Evolutionary conservation across 2,113 vertebrate species (phyloP).

Genomic region (Motacilla alba): DNA sequence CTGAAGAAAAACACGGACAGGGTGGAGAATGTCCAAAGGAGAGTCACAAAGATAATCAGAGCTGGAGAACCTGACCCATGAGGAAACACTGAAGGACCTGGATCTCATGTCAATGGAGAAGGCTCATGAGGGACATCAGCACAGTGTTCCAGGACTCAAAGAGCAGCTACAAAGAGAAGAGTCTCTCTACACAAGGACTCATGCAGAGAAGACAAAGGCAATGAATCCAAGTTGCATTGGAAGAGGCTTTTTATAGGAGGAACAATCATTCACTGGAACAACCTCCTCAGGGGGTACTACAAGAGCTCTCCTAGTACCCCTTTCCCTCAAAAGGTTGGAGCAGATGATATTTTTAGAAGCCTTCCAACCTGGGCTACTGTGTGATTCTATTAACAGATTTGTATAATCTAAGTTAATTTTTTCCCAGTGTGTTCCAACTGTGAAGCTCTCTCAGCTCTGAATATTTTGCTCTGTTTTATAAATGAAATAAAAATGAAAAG

Average conservation of each 20-base stretch:
- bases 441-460: background rate
- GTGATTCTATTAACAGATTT: background rate
- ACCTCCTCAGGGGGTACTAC: background rate
- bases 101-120: background rate
- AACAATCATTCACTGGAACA: background rate
- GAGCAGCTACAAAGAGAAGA: background rate
- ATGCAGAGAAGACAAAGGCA: background rate
- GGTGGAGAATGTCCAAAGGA: background rate
- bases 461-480: background rate
- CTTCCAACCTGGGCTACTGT: background rate
- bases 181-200: background rate
- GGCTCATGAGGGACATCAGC: fast-evolving
- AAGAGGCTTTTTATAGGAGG: background rate
- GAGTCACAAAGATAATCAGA: background rate
- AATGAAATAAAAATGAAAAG: background rate
- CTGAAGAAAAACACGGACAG: background rate
- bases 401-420: background rate
- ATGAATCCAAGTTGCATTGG: background rate
- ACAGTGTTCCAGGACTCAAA: background rate
- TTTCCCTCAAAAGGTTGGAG: background rate
- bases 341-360: background rate
- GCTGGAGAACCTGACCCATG: background rate
- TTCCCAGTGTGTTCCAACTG: background rate
- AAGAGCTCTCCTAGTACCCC: background rate
- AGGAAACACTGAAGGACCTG: background rate